These are phyloP conservation scores for Poecilia picta DNA, from an alignment of 2,797 vertebrate genomes.

Conservation along the genomic window DNA sequence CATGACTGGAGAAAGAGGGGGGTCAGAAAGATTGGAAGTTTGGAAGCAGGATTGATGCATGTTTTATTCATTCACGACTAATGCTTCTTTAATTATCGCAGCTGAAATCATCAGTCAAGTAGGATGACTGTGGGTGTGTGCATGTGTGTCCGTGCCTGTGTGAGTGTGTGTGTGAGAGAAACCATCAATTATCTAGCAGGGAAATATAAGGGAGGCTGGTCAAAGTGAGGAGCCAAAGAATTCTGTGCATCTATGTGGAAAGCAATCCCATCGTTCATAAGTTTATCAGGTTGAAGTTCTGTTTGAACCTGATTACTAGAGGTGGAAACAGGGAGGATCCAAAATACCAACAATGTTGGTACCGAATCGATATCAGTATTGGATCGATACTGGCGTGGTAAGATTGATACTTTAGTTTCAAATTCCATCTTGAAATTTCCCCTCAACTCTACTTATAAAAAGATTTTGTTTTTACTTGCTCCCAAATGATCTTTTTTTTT, in stretches of 20 bases:
- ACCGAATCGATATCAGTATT: no score
- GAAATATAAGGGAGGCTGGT: constrained; percentile 8
- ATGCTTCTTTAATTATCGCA: constrained; percentile 63
- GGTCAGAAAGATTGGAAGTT: constrained; percentile 36
- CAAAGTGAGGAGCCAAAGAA: constrained; percentile 14
- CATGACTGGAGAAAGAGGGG: constrained; percentile 38
- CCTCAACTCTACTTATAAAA: no score
- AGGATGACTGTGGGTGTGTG: constrained; percentile 26
- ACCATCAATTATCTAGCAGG: constrained; percentile 46
- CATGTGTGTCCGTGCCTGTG: neutral
- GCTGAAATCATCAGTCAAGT: constrained; percentile 39
- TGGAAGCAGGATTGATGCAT: constrained; percentile 50
- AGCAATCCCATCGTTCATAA: neutral
- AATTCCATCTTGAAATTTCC: no score
- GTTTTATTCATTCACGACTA: constrained; percentile 66
- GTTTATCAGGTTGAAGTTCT: neutral
- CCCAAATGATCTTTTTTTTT: no score
- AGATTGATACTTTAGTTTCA: no score
- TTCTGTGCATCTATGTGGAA: neutral
- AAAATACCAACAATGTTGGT: no score
- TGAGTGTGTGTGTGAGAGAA: constrained; percentile 1
- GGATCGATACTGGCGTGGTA: no score
- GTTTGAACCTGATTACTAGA: neutral
- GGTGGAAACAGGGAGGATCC: no score
- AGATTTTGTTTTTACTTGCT: no score